phyloP scores from a whole-genome alignment of 92 coral and sea anemone species.

The Palythoa grandiflora region DNA sequence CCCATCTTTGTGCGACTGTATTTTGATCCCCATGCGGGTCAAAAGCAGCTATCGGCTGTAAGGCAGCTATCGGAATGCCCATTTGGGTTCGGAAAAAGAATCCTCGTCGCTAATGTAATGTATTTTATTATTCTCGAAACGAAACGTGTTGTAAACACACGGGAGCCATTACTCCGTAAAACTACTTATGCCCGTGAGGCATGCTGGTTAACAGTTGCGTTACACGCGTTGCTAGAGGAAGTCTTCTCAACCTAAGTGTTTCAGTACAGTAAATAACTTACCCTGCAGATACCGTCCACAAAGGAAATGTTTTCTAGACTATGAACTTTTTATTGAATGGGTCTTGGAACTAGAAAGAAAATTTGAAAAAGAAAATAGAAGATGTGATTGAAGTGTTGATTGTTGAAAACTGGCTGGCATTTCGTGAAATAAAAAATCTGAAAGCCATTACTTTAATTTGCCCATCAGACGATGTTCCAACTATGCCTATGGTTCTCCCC shows the following conservation, averaged over 20 bases:
- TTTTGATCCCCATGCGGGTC: no score
- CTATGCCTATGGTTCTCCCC: conserved; percentile 27
- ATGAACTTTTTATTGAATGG: conserved; percentile 26
- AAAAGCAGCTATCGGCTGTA: no score
- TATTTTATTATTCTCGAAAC: no score
- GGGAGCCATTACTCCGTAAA: no score
- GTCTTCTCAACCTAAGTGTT: conserved; percentile 27
- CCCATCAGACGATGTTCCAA: background rate
- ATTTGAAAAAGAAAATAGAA: conserved; percentile 18
- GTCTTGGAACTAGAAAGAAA: conserved; percentile 24
- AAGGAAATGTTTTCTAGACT: conserved; percentile 32
- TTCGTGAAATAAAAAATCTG: background rate
- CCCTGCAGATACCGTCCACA: conserved; percentile 47
- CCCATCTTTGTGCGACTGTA: no score
- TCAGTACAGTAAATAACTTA: conserved; percentile 23
- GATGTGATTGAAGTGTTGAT: conserved; percentile 16
- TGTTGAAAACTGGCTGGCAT: conserved; percentile 29
- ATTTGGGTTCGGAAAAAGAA: no score
- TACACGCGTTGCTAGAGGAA: no score
- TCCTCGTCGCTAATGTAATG: no score
- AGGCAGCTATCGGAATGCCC: no score
- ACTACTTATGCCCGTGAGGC: no score
- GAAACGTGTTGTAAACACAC: no score
- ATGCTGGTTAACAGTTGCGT: no score
- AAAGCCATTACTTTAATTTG: conserved; percentile 25